Evolutionary conservation across 2,113 vertebrate species (phyloP), one percentile per base, ranked within the genome.

Genomic region (Ameiurus melas): DNA sequence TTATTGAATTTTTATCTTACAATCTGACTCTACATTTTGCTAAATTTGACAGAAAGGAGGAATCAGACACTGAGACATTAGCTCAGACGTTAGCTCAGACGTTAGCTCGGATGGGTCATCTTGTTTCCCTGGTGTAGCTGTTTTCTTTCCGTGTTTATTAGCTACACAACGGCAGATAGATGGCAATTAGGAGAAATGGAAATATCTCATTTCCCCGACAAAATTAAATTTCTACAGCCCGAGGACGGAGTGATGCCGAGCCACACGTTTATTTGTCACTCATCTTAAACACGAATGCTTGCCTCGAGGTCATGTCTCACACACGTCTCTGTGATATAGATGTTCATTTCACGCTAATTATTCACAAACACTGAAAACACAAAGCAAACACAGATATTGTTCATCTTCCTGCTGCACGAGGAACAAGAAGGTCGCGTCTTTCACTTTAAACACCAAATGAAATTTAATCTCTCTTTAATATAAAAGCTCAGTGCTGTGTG

Each of bases 161-260:
- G 75, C 25, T 43, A 27, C 25, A 30, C 47, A 79, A 79, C 22
- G 9, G 16, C 27, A 17, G 77, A 79, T 53, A 79, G 77, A 90
- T 86, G 90, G 92, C 92, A 94, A 94, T 94, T 94, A 94, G 92
- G 93, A 92, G 82, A 93, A 94, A 96, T 92, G 90, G 91, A 93
- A 94, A 94, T 92, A 91, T 94, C 93, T 93, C 33, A 94, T 95
- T 94, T 95, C 91, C 91, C 85, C 89, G 87, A 89, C 78, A 90
- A 93, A 92, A 94, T 92, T 94, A 91, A 92, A 93, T 93, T 94
- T 92, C 90, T 92, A 90, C 93, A 93, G 92, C 90, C 12, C 0
- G 57, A 90, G 89, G 91, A 93, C 90, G 51, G 36, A 33, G n/a
- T 90, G 92, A 92, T 92, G 92, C 92, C 92, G 92, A 91, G 93